phyloP scores from a whole-genome alignment of 1,140 invertebrate genomes.

The Hermetia illucens region DNA sequence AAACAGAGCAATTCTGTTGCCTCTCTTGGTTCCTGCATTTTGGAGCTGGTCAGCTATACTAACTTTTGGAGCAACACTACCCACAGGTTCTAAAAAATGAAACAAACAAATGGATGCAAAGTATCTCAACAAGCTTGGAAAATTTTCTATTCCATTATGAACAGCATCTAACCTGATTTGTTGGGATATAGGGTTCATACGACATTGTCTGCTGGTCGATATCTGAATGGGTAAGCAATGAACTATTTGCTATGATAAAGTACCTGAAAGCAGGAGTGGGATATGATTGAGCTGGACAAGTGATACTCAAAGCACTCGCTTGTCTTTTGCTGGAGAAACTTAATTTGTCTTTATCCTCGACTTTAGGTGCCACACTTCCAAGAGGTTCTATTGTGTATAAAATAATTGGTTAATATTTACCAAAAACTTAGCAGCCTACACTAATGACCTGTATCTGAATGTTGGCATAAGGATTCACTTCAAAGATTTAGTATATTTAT shows the following conservation, averaged over 20 bases:
- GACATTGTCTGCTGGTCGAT: no score
- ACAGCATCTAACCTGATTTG: background rate
- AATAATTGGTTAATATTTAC: conserved; percentile 1
- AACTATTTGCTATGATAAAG: conserved; percentile 1
- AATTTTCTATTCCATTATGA: no score
- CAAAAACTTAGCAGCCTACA: background rate
- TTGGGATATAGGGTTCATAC: no score
- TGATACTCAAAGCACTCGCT: conserved; percentile 32
- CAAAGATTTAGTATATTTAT: no score
- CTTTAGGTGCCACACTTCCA: conserved; percentile 32
- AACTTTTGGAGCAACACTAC: conserved; percentile 59
- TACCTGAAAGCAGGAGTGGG: conserved; percentile 42
- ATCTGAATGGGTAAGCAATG: no score
- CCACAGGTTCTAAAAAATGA: conserved; percentile 49
- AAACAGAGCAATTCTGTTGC: conserved; percentile 35
- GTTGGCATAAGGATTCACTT: background rate
- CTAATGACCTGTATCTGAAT: conserved; percentile 2
- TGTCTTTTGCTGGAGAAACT: conserved; percentile 7
- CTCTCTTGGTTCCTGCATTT: conserved; percentile 33
- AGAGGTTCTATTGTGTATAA: conserved; percentile 16
- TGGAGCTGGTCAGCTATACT: conserved; percentile 56
- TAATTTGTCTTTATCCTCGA: conserved; percentile 31
- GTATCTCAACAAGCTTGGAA: no score
- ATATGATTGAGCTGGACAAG: conserved; percentile 46
- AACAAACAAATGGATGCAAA: conserved; percentile 40